Conservation (phyloP, 2,888 invertebrate species). For the Ormia ochracea region DNA sequence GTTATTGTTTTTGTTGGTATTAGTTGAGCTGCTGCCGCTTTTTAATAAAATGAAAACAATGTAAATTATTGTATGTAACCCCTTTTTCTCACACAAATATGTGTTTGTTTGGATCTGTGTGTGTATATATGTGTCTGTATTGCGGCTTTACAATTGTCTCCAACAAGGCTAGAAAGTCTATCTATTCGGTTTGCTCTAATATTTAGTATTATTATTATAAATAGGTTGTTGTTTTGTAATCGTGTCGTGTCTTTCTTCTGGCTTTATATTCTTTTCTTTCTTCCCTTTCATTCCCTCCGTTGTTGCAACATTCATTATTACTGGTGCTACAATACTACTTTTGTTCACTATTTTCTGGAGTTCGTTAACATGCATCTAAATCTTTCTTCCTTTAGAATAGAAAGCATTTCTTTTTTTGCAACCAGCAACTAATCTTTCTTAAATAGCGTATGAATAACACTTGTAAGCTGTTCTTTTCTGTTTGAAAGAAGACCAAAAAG, state of each 20-base stretch:
- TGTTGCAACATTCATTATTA: constrained; percentile 9
- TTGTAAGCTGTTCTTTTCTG: constrained; percentile 9
- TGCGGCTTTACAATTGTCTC: constrained; percentile 19
- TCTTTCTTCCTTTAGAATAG: neutral
- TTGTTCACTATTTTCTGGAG: constrained; percentile 35
- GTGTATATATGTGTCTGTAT: neutral
- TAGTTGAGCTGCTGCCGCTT: neutral
- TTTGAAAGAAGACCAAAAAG: too few relatives aligned
- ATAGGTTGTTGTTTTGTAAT: constrained; percentile 28
- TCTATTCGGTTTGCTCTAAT: constrained; percentile 9
- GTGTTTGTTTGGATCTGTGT: neutral
- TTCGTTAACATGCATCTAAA: constrained; percentile 43
- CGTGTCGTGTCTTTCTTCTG: neutral
- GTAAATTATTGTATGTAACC: constrained; percentile 8
- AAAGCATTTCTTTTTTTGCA: constrained; percentile 34
- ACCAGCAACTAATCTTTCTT: constrained; percentile 4
- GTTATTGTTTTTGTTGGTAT: neutral
- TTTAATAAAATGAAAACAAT: constrained; percentile 22
- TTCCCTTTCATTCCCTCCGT: neutral
- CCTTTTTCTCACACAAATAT: neutral
- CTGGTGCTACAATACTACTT: neutral
- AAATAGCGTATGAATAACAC: neutral
- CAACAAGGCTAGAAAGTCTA: constrained; percentile 14
- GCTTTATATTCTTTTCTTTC: constrained; percentile 8
- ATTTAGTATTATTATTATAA: constrained; percentile 37